phyloP scores from a whole-genome alignment of 1,140 invertebrate genomes.

The Microplitis mediator region DNA sequence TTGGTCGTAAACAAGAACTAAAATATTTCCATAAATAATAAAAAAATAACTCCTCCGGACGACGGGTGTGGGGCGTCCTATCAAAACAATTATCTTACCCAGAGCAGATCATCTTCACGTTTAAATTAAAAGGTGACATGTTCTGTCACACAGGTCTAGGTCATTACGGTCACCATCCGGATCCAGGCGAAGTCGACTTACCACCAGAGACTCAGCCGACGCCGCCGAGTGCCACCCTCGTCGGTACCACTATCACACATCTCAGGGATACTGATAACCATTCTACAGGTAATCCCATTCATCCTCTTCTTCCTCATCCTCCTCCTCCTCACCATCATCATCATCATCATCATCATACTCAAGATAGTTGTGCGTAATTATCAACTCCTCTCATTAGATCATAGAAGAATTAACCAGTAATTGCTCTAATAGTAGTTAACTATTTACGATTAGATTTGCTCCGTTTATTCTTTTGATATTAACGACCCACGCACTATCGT shows the following conservation, averaged over 20 bases:
- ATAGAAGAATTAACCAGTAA: constrained; percentile 58
- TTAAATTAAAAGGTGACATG: constrained; percentile 61
- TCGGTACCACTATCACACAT: constrained; percentile 61
- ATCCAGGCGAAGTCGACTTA: constrained; percentile 61
- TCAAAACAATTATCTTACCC: constrained; percentile 28
- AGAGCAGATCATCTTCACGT: constrained; percentile 54
- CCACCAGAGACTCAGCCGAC: constrained; percentile 61
- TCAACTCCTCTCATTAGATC: constrained; percentile 46
- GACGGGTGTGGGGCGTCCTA: constrained; percentile 50
- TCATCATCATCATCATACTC: background rate
- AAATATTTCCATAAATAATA: background rate
- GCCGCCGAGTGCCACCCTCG: constrained; percentile 62
- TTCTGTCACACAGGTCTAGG: constrained; percentile 62
- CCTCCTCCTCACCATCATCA: background rate
- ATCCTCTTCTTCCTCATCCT: background rate
- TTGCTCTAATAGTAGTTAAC: constrained; percentile 61
- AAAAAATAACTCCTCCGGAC: background rate
- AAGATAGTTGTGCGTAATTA: constrained; percentile 23
- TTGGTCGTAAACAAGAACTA: background rate
- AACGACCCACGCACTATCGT: constrained; percentile 53
- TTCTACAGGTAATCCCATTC: constrained; percentile 47
- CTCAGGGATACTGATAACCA: constrained; percentile 58
- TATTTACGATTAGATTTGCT: constrained; percentile 60
- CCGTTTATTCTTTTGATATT: constrained; percentile 42
- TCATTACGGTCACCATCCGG: constrained; percentile 60